Conservation (phyloP, 2,797 vertebrate genomes). For the Esox lucius region DNA sequence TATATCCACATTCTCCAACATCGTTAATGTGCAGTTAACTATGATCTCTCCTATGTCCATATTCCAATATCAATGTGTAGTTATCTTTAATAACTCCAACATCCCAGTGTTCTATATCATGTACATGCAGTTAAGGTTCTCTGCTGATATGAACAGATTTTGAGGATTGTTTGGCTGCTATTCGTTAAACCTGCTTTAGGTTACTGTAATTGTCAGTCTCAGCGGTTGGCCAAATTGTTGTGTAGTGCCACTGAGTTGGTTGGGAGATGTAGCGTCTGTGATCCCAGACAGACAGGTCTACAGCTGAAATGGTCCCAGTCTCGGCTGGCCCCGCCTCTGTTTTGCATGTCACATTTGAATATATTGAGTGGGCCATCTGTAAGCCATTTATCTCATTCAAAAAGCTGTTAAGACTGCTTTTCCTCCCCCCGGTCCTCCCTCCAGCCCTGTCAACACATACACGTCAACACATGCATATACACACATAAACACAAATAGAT, state of each 20-base stretch:
- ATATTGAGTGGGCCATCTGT: conserved; percentile 81
- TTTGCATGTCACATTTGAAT: conserved; percentile 77
- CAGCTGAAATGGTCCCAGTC: conserved; percentile 45
- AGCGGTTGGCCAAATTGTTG: neutral
- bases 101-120: too few species aligned
- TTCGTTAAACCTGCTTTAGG: neutral
- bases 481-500: conserved; percentile 9
- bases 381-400: conserved; percentile 81
- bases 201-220: neutral
- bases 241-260: neutral
- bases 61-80: neutral
- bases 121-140: neutral
- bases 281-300: conserved; percentile 26
- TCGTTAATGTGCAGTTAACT: neutral
- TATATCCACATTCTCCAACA: neutral
- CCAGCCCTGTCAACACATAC: conserved; percentile 45
- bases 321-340: conserved; percentile 54
- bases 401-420: conserved; percentile 69
- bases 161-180: neutral
- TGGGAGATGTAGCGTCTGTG: neutral
- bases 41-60: neutral
- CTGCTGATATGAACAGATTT: neutral
- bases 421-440: conserved; percentile 46
- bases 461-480: conserved; percentile 58
- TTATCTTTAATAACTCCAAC: neutral